phyloP scores from a whole-genome alignment of 2,888 invertebrate species.

The Linyphia triangularis region DNA sequence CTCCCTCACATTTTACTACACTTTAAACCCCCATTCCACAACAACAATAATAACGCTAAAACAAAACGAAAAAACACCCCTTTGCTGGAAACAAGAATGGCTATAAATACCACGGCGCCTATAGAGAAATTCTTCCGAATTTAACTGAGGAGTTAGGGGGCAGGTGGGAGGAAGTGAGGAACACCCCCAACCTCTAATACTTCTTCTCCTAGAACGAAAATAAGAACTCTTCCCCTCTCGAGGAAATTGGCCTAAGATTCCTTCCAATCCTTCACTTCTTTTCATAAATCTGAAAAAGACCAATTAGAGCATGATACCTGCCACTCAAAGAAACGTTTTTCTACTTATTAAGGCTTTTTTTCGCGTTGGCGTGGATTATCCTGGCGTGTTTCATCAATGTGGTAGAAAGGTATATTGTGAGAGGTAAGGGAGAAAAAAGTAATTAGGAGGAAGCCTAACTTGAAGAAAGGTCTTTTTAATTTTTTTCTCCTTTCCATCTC shows the following conservation, averaged over 20 bases:
- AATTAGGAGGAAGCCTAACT: constrained; percentile 43
- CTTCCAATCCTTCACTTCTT: constrained; percentile 19
- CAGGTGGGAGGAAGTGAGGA: constrained; percentile 6
- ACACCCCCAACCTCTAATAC: constrained; percentile 15
- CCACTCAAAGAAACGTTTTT: constrained; percentile 44
- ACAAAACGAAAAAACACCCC: constrained; percentile 16
- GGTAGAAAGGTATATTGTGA: background rate
- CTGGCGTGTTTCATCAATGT: background rate
- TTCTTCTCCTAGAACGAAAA: background rate
- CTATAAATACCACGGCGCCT: constrained; percentile 21
- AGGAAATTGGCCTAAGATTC: constrained; percentile 36
- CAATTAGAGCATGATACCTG: constrained; percentile 60
- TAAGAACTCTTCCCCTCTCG: background rate
- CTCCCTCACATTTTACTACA: constrained; percentile 5
- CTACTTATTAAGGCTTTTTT: constrained; percentile 26
- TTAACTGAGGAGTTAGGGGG: background rate
- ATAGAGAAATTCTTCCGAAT: constrained; percentile 20
- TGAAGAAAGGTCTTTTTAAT: background rate
- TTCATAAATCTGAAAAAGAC: constrained; percentile 67
- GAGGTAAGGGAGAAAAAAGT: constrained; percentile 23
- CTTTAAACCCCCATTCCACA: background rate
- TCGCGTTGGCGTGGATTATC: background rate
- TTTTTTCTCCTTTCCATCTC: background rate
- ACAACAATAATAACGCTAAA: constrained; percentile 1
- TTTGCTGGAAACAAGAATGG: background rate